Evolutionary conservation across 2,113 vertebrate species (phyloP).

Genomic region (Maccullochella peelii): DNA sequence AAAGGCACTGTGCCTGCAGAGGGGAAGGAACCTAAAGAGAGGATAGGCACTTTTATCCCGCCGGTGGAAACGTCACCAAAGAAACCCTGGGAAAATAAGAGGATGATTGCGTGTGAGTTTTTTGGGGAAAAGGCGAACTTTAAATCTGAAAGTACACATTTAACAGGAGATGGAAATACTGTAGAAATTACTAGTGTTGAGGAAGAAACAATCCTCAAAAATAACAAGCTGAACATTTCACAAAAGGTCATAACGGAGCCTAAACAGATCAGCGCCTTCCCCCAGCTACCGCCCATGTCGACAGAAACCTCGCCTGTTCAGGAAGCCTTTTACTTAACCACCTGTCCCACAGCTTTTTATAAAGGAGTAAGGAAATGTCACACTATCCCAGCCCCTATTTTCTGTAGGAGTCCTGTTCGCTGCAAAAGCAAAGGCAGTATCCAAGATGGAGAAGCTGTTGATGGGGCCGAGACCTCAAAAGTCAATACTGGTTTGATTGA

Average conservation of each 20-base stretch:
- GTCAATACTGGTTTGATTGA: constrained; percentile 29
- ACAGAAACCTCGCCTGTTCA: constrained; percentile 6
- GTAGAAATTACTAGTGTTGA: background rate
- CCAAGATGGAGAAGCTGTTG: background rate
- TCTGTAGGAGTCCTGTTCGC: constrained; percentile 79
- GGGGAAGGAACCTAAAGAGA: constrained; percentile 61
- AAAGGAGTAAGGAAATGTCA: constrained; percentile 49
- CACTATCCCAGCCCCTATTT: constrained; percentile 67
- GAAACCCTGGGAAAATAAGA: constrained; percentile 40
- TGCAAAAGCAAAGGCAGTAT: constrained; percentile 54
- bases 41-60: background rate
- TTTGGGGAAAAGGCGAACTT: background rate
- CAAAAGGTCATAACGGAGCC: constrained; percentile 29
- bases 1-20: constrained; percentile 35
- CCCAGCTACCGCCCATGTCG: constrained; percentile 6
- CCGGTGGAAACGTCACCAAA: constrained; percentile 32
- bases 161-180: constrained; percentile 12
- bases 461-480: background rate
- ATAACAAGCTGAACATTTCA: constrained; percentile 49
- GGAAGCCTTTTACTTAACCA: constrained; percentile 35
- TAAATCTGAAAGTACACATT: constrained; percentile 16
- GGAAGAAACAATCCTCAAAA: constrained; percentile 34
- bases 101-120: constrained; percentile 2
- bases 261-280: background rate
- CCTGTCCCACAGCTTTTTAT: constrained; percentile 9